Evolutionary conservation across 1,140 invertebrate species (phyloP).

Genomic region (Amphibalanus amphitrite): DNA sequence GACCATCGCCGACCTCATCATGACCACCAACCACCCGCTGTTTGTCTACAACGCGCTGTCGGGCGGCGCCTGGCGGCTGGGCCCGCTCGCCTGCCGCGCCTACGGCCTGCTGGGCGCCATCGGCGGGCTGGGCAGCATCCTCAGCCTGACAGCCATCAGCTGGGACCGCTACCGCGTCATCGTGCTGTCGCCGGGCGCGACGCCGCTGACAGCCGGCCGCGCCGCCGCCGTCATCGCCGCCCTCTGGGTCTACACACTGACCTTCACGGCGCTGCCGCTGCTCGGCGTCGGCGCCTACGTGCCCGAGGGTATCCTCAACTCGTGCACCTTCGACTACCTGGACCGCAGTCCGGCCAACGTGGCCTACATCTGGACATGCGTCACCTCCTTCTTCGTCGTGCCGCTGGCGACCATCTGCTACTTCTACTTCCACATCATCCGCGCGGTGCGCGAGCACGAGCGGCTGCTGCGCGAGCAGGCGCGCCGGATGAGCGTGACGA

Average conservation of each 20-base stretch:
- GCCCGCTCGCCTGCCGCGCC: constrained; percentile 59
- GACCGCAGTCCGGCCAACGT: constrained; percentile 14
- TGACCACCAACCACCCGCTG: constrained; percentile 43
- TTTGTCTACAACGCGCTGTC: constrained; percentile 64
- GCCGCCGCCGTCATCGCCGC: constrained; percentile 18
- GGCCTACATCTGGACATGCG: constrained; percentile 17
- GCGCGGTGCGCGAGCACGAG: constrained; percentile 30
- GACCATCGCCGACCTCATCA: constrained; percentile 68
- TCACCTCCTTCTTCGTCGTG: constrained; percentile 18
- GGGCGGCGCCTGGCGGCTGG: constrained; percentile 24
- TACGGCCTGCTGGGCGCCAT: constrained; percentile 49
- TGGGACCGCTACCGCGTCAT: constrained; percentile 25
- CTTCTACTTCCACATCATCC: constrained; percentile 30
- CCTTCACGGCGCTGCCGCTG: constrained; percentile 20
- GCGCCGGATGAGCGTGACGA: constrained; percentile 27
- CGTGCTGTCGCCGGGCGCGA: constrained; percentile 20
- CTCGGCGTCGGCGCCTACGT: constrained; percentile 23
- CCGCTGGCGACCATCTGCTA: constrained; percentile 22
- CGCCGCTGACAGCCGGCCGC: constrained; percentile 19
- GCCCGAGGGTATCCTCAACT: constrained; percentile 21
- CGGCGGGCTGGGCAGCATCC: constrained; percentile 22
- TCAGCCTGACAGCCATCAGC: constrained; percentile 22
- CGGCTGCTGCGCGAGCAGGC: constrained; percentile 28
- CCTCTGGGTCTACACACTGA: constrained; percentile 20
- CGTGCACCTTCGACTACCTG: constrained; percentile 23